Evolutionary conservation across 2,888 invertebrate genomes (phyloP).

Genomic region (Andricus quercusramuli): DNA sequence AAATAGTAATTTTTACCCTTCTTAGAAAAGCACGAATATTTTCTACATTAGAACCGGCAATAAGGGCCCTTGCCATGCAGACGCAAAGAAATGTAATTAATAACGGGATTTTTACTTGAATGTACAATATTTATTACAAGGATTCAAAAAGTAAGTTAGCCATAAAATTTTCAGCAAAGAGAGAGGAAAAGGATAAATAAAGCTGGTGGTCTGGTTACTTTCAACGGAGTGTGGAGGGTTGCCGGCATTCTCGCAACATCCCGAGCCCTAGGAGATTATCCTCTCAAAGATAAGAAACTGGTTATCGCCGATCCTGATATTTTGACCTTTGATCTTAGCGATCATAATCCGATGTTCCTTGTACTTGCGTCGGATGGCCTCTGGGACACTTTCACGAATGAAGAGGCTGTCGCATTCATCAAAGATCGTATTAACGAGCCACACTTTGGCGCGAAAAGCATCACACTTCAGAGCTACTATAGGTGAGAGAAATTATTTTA

Average conservation of each 20-base stretch:
- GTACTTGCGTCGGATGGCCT: conserved; percentile 97
- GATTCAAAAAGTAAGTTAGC: too few species aligned
- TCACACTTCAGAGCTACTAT: conserved; percentile 94
- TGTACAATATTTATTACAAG: too few species aligned
- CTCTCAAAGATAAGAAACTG: conserved; percentile 94
- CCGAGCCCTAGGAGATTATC: conserved; percentile 96
- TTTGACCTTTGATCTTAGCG: conserved; percentile 91
- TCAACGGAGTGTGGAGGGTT: conserved; percentile 97
- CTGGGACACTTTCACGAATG: conserved; percentile 97
- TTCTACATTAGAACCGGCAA: too few species aligned
- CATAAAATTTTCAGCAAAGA: conserved; percentile 82
- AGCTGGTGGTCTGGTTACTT: conserved; percentile 96
- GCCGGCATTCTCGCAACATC: conserved; percentile 97
- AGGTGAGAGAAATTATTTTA: conserved; percentile 60
- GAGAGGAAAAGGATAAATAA: conserved; percentile 95
- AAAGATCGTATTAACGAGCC: conserved; percentile 92
- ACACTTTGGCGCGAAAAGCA: conserved; percentile 94
- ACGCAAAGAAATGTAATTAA: too few species aligned
- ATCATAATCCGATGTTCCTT: conserved; percentile 93
- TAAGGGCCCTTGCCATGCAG: too few species aligned
- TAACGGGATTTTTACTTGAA: too few species aligned
- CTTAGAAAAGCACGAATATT: too few species aligned
- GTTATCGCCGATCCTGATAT: conserved; percentile 98
- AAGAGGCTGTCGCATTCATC: conserved; percentile 94
- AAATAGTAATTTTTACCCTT: too few species aligned